Percentiles rank a stretch among this genome's conserved stretches.
Conservation (phyloP, 2,113 vertebrate species). For the Labeo catla region DNA sequence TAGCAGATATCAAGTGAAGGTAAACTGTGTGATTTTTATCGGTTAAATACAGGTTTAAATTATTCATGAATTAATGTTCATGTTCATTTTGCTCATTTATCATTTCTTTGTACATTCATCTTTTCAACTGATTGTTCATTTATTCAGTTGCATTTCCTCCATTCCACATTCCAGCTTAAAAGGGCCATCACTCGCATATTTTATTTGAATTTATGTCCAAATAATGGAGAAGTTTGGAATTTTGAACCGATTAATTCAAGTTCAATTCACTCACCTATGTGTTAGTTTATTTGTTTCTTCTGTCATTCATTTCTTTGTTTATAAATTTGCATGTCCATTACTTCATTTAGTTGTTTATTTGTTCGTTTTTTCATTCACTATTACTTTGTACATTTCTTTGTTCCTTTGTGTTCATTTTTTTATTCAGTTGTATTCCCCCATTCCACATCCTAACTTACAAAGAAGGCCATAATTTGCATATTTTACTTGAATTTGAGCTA, state of each 20-base stretch:
- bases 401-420: neutral
- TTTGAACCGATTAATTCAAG: neutral
- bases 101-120: neutral
- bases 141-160: neutral
- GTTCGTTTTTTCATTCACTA: neutral
- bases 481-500: neutral
- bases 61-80: too few relatives aligned
- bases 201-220: neutral
- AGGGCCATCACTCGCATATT: neutral
- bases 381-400: neutral
- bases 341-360: too few relatives aligned
- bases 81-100: neutral
- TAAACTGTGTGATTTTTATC: neutral
- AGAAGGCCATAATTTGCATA: neutral
- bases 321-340: too few relatives aligned
- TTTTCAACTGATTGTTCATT: neutral
- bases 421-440: neutral
- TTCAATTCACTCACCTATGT: neutral
- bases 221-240: neutral
- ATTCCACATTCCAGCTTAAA: neutral
- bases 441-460: neutral
- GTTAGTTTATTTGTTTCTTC: neutral
- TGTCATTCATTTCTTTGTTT: neutral
- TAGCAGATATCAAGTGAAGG: neutral
- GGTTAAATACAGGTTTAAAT: neutral